Percentiles rank a stretch among this genome's conserved stretches.
These are phyloP conservation scores for Phenganax subtilis DNA, from an alignment of 92 coral and sea anemone species.

Conservation along the genomic window DNA sequence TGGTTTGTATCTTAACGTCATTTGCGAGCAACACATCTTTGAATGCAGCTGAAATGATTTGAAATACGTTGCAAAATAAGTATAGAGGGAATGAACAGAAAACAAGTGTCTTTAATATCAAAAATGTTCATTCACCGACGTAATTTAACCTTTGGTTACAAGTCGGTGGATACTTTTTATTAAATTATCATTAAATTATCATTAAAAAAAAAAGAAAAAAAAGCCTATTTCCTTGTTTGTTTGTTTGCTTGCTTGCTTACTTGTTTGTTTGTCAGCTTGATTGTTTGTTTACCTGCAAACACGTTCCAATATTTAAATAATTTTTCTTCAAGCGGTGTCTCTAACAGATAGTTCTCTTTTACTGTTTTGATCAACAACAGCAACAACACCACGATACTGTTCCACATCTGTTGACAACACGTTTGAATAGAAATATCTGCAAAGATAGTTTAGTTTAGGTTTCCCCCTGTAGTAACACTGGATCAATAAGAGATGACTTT, in stretches of 20 bases:
- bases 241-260: background rate
- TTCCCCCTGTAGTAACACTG: background rate
- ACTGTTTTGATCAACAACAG: conserved; percentile 14
- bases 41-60: conserved; percentile 40
- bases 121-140: no score
- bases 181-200: no score
- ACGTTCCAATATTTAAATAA: conserved; percentile 19
- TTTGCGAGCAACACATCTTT: conserved; percentile 39
- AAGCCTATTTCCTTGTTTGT: background rate
- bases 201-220: no score
- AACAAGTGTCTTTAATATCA: background rate
- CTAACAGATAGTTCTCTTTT: conserved; percentile 20
- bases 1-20: conserved; percentile 44
- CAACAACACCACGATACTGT: conserved; percentile 15
- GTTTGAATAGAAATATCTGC: conserved; percentile 15
- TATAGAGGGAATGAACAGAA: background rate
- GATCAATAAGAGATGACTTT: background rate
- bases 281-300: conserved; percentile 17
- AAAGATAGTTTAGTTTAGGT: background rate
- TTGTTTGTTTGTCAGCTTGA: background rate
- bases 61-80: background rate
- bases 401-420: conserved; percentile 24
- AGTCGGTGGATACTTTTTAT: no score
- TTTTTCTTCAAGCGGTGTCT: conserved; percentile 28
- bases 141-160: no score